Percentiles rank a stretch among this genome's conserved stretches.
Conservation (phyloP, 2,888 invertebrate species). For the Resseliella maxima region DNA sequence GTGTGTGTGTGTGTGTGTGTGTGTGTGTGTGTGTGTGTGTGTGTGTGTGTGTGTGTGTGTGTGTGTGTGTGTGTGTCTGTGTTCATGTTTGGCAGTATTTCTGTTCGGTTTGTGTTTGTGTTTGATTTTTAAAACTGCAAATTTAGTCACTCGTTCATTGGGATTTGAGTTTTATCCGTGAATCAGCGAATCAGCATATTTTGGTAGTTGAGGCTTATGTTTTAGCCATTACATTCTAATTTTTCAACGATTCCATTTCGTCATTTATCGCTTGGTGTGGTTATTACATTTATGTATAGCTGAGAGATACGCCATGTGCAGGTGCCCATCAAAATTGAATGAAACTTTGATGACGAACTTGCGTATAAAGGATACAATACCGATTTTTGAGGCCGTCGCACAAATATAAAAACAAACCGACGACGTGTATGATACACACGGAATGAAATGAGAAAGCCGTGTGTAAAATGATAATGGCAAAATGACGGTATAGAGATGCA, state of each 20-base stretch:
- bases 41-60: slow-evolving; percentile 8
- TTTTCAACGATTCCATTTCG: slow-evolving; percentile 47
- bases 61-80: not conserved
- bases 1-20: too few species aligned
- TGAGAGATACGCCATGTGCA: not conserved
- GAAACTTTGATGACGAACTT: slow-evolving; percentile 27
- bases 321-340: slow-evolving; percentile 48
- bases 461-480: not conserved
- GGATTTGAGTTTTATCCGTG: slow-evolving; percentile 24
- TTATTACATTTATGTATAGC: not conserved
- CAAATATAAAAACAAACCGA: not conserved
- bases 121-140: slow-evolving; percentile 25
- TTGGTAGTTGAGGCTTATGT: not conserved
- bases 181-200: not conserved
- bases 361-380: too few species aligned
- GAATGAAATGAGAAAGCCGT: not conserved
- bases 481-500: not conserved
- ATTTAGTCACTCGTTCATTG: slow-evolving; percentile 31
- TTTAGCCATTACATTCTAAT: slow-evolving; percentile 51
- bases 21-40: too few species aligned
- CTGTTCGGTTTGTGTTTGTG: not conserved
- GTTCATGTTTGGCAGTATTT: not conserved
- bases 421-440: not conserved
- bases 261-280: slow-evolving; percentile 39
- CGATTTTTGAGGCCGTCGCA: too few species aligned